Evolutionary conservation across 1,140 invertebrate species (phyloP).

Genomic region (Tetranychus cinnabarinus): DNA sequence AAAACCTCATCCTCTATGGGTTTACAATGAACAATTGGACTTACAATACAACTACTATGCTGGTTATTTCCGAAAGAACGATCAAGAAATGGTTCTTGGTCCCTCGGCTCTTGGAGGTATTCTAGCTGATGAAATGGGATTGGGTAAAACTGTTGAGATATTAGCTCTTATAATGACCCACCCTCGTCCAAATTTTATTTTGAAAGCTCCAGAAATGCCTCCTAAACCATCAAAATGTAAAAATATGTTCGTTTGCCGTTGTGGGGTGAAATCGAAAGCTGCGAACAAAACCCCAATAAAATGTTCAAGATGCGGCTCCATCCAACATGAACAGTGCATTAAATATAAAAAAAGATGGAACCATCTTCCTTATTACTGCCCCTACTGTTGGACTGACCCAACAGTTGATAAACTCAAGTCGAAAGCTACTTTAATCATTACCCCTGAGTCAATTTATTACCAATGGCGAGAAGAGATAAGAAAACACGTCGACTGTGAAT

Average conservation of each 20-base stretch:
- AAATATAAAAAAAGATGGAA: constrained; percentile 24
- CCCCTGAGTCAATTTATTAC: constrained; percentile 35
- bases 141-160: constrained; percentile 58
- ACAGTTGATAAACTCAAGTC: constrained; percentile 26
- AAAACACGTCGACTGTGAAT: constrained; percentile 30
- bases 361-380: constrained; percentile 28
- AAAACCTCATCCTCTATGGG: background rate
- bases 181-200: background rate
- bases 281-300: background rate
- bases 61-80: constrained; percentile 14
- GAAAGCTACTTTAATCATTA: constrained; percentile 44
- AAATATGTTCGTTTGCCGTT: background rate
- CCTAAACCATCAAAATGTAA: no score
- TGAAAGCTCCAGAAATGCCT: background rate
- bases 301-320: constrained; percentile 30
- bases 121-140: constrained; percentile 58
- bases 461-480: constrained; percentile 43
- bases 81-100: background rate
- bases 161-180: constrained; percentile 34
- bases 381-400: constrained; percentile 31
- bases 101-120: constrained; percentile 33
- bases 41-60: constrained; percentile 30
- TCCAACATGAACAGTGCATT: constrained; percentile 36
- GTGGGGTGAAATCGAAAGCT: background rate
- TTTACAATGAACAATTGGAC: background rate